A percentile compares a stretch with the other conserved stretches of the same genome.
phyloP scores from a whole-genome alignment of 2,113 vertebrate species.

The Anguilla rostrata region DNA sequence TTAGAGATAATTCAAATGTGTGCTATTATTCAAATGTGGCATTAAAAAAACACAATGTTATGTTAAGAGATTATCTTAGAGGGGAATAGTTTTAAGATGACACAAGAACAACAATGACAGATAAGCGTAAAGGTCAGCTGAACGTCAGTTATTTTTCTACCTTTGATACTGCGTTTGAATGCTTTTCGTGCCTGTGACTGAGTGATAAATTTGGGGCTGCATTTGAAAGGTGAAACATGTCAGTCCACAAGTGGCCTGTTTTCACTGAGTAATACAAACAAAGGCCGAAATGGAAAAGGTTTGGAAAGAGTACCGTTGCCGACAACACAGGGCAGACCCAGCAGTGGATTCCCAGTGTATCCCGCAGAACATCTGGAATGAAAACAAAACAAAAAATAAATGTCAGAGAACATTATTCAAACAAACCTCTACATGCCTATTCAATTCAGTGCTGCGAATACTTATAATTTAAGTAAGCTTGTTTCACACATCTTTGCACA shows the following conservation, averaged over 20 bases:
- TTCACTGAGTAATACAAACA: neutral
- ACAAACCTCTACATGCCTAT: neutral
- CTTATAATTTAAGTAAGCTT: neutral
- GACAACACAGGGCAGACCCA: constrained; percentile 68
- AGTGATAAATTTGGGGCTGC: neutral
- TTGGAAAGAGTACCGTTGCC: constrained; percentile 48
- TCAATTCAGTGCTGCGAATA: neutral
- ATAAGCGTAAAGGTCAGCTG: neutral
- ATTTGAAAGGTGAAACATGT: neutral
- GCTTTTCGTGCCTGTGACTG: neutral
- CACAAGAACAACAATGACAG: neutral
- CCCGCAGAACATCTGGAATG: constrained; percentile 77
- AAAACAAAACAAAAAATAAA: constrained; percentile 24
- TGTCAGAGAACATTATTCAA: neutral
- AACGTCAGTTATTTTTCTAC: neutral
- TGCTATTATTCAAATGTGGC: neutral
- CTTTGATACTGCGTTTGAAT: neutral
- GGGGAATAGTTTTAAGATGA: neutral
- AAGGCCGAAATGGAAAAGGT: neutral
- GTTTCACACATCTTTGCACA: neutral
- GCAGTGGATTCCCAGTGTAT: constrained; percentile 79
- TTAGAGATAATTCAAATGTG: neutral
- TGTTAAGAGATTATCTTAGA: neutral
- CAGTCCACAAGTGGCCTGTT: neutral
- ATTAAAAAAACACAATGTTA: neutral